These are phyloP conservation scores for Sarcophaga rosellei DNA, from an alignment of 2,888 invertebrate genomes.

Conservation along the genomic window DNA sequence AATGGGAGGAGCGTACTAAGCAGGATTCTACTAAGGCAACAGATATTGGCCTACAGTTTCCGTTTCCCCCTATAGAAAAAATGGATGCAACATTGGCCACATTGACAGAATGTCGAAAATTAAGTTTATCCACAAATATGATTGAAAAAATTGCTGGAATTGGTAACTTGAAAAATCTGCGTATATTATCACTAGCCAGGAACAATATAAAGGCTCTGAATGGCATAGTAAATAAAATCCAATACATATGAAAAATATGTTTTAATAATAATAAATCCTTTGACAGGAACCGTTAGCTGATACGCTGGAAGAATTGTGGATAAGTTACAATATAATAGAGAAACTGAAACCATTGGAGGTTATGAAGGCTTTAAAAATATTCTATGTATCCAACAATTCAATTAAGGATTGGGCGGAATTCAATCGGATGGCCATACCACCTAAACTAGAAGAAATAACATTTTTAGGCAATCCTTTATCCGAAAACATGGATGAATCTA, in stretches of 20 bases:
- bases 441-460: slow-evolving; percentile 88
- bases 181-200: slow-evolving; percentile 91
- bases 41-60: slow-evolving; percentile 92
- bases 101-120: slow-evolving; percentile 89
- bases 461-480: slow-evolving; percentile 91
- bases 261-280: not conserved
- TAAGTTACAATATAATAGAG: slow-evolving; percentile 96
- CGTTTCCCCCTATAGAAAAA: slow-evolving; percentile 96
- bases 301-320: slow-evolving; percentile 95
- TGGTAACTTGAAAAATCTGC: slow-evolving; percentile 90
- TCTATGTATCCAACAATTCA: slow-evolving; percentile 91
- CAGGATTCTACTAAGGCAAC: slow-evolving; percentile 86
- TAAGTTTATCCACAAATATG: slow-evolving; percentile 96
- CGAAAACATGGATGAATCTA: slow-evolving; percentile 87
- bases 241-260: not conserved
- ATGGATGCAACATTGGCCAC: slow-evolving; percentile 93
- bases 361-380: slow-evolving; percentile 90
- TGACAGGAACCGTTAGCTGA: slow-evolving; percentile 90
- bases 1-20: slow-evolving; percentile 91
- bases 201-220: slow-evolving; percentile 95
- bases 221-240: slow-evolving; percentile 85
- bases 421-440: slow-evolving; percentile 88
- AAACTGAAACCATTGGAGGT: slow-evolving; percentile 93
- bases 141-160: slow-evolving; percentile 95
- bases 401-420: slow-evolving; percentile 96